A percentile compares a stretch with the other conserved stretches of the same genome.
Evolutionary conservation across 2,797 vertebrate genomes (phyloP).

Genomic region (Microctenopoma steveboyesi): DNA sequence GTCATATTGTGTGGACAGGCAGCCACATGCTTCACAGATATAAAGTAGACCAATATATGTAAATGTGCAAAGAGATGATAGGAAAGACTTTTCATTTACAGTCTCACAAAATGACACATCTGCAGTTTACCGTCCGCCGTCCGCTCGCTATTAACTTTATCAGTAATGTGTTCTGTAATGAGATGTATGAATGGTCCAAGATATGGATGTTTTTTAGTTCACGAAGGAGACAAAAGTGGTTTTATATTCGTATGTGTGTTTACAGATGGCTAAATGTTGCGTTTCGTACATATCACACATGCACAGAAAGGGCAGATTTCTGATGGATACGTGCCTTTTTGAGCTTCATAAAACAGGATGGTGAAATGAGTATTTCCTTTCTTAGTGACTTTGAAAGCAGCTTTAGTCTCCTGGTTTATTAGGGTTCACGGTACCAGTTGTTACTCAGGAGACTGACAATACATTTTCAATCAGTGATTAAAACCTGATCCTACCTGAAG

Average conservation of each 20-base stretch:
- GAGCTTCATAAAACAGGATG: conserved; percentile 32
- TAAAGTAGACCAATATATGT: conserved; percentile 13
- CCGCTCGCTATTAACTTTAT: conserved; percentile 27
- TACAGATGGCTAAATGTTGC: conserved; percentile 17
- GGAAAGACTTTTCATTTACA: conserved; percentile 29
- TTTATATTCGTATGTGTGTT: conserved; percentile 32
- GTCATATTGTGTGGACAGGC: conserved; percentile 9
- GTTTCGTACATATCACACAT: background rate
- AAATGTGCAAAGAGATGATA: conserved; percentile 17
- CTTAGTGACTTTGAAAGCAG: conserved; percentile 54
- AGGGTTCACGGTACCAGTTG: conserved; percentile 41
- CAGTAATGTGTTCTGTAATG: conserved; percentile 35
- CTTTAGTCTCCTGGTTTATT: conserved; percentile 45
- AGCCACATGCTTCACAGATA: background rate
- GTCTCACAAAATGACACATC: conserved; percentile 23
- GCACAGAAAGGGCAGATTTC: conserved; percentile 26
- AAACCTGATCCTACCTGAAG: conserved; percentile 47
- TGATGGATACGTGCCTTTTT: conserved; percentile 37
- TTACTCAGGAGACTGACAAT: conserved; percentile 42
- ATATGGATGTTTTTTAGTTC: conserved; percentile 43
- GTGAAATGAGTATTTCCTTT: conserved; percentile 62
- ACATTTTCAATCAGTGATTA: conserved; percentile 46
- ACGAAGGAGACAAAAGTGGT: conserved; percentile 43
- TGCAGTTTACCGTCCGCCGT: conserved; percentile 6
- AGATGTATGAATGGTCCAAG: conserved; percentile 37